Base-by-base conservation (phyloP, 2,888 invertebrate species). In the Cybosia mesomella region DNA sequence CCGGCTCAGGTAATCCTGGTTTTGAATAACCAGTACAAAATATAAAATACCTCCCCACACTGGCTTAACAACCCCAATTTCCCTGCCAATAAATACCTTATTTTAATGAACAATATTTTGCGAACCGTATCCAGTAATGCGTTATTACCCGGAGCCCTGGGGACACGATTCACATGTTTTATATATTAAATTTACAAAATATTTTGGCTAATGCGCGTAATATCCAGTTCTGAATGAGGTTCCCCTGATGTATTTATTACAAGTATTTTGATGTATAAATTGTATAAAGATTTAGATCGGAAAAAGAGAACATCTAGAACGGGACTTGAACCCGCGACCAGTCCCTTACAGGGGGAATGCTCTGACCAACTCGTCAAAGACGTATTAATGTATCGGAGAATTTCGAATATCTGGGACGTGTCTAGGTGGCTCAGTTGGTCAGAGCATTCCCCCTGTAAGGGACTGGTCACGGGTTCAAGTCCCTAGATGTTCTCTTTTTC, bases 121-220 rank as follows among this genome's bases (percentile, higher is more conserved):
- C 81, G 59, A 75, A 77, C 86, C 68, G 66, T 87, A 79, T 86
- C 32, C 61, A 21, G 75, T 76, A 70, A 74, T 71, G 71, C 68
- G 86, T 87, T 87, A 89, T 87, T 85, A 85, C 85, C 76, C 72
- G 69, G 74, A 76, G 71, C 83, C 86, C 85, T 66, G 70, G 82
- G 83, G 79, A 77, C 74, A 68, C 80, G 83, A 85, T 85, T 86
- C 87, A 81, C 87, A 85, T 83, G 85, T 84, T 85, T 83, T 82
- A 85, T 88, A 86, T 87, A 89, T 90, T 89, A 87, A 89, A 90
- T 89, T 86, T 88, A 83, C 80, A 83, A 75, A 85, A 86, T 77
- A 74, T 77, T 79, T 71, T 66, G 71, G 74, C 70, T 78, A 76
- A 76, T 79, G 71, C 72, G 58, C 24, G 70, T 68, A 59, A 72